Base-by-base conservation (phyloP, 2,113 vertebrate species). In the Dinomys branickii region DNA sequence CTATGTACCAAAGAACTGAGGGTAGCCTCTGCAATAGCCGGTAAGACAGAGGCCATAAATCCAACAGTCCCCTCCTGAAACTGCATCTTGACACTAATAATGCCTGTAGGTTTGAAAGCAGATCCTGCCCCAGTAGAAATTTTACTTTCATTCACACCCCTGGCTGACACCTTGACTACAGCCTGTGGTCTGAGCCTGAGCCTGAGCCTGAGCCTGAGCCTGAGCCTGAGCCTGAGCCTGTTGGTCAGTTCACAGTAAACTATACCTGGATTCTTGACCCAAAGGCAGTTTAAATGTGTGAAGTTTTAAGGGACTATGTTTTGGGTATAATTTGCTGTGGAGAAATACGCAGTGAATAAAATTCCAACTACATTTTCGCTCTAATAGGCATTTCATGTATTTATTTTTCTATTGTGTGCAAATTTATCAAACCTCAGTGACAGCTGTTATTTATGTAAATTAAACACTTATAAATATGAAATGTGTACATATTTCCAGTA, bases 301-400 rank as follows among this genome's bases (percentile, higher is more conserved):
- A 71, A 78, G 44, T 54, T 95, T 92, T 84, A 96, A 94, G 33
- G 33, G 16, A 93, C 16, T 83, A 75, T 67, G 26, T 87, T 95
- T 94, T 63, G 41, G 80, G 38, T 26, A 50, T 81, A 91, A 93
- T 93, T 71, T 95, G 24, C n/a, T 61, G 33, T 58, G 30, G 35
- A 94, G 35, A 91, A 96, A 83, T 88, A 94, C 75, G 47, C 81
- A 95, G 63, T n/a, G 90, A 93, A 91, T 89, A 93, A 91, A 96
- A 77, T 71, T 16, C 4, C 73, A 94, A 91, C 91, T 63, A 92
- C 73, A 93, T 88, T 7, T 73, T 67, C 28, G 59, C 58, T 59
- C 63, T 30, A 88, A 54, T 73, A 80, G 73, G 38, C 2, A 75
- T 88, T 93, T 95, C 80, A 50, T 92, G 2, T 90, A 69, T 94